phyloP scores from a whole-genome alignment of 1,140 invertebrate species.

The Solen grandis region DNA sequence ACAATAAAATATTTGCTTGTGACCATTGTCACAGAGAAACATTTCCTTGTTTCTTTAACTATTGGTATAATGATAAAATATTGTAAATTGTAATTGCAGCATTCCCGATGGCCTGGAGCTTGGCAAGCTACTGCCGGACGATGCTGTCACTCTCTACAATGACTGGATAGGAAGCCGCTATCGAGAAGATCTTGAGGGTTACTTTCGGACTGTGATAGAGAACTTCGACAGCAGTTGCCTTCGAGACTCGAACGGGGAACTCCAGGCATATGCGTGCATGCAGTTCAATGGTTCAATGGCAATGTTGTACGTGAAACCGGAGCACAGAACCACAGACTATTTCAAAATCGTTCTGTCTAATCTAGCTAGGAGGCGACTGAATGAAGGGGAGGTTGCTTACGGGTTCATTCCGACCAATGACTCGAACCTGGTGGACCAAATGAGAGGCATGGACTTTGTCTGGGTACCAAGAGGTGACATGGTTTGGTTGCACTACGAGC shows the following conservation, averaged over 20 bases:
- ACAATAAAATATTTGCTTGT: too few relatives aligned
- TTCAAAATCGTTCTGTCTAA: conserved; percentile 64
- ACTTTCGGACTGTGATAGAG: conserved; percentile 61
- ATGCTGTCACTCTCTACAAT: conserved; percentile 54
- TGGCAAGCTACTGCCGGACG: conserved; percentile 51
- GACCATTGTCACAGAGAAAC: too few relatives aligned
- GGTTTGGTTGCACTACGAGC: conserved; percentile 65
- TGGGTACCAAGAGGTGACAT: conserved; percentile 71
- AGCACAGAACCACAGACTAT: conserved; percentile 60
- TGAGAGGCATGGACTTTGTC: conserved; percentile 63
- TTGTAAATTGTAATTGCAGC: too few relatives aligned
- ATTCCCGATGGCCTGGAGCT: conserved; percentile 61
- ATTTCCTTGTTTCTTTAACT: too few relatives aligned
- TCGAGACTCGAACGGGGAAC: conserved; percentile 53
- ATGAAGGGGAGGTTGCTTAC: conserved; percentile 62
- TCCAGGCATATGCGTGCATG: conserved; percentile 69
- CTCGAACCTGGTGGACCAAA: conserved; percentile 60
- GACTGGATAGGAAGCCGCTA: conserved; percentile 63
- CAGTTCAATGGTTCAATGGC: conserved; percentile 73
- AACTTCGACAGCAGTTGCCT: conserved; percentile 70
- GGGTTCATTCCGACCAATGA: conserved; percentile 69
- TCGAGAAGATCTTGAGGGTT: conserved; percentile 61
- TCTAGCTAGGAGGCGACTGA: conserved; percentile 60
- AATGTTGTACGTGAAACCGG: conserved; percentile 67
- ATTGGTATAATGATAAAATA: too few relatives aligned